These are phyloP conservation scores for Ectemnius continuus DNA, from an alignment of 2,888 invertebrate genomes.

Conservation along the genomic window DNA sequence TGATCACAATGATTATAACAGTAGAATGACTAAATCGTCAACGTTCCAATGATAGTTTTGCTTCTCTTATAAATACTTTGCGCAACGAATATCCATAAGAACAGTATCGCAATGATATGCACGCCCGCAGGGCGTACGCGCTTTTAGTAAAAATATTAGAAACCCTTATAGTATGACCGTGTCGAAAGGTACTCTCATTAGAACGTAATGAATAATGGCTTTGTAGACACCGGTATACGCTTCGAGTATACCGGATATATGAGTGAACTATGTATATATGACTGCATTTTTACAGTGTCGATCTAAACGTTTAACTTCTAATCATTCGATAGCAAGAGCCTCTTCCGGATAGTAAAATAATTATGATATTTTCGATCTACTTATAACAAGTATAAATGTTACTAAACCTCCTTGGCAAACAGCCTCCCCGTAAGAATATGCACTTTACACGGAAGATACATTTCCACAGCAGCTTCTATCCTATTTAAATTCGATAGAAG, in stretches of 20 bases:
- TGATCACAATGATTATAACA: constrained; percentile 10
- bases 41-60: constrained; percentile 22
- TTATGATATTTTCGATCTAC: constrained; percentile 13
- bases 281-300: constrained; percentile 7
- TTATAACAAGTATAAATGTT: constrained; percentile 38
- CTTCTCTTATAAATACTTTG: constrained; percentile 21
- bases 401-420: constrained; percentile 8
- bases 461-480: constrained; percentile 15
- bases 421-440: constrained; percentile 19
- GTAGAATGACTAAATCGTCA: neutral
- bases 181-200: constrained; percentile 31
- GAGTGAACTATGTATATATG: constrained; percentile 8
- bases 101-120: constrained; percentile 14
- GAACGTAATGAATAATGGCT: constrained; percentile 23
- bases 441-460: constrained; percentile 16
- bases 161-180: constrained; percentile 26
- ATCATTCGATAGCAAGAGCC: constrained; percentile 23
- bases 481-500: constrained; percentile 23
- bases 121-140: constrained; percentile 12
- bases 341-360: constrained; percentile 21
- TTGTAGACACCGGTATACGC: constrained; percentile 11
- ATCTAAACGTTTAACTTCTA: constrained; percentile 19
- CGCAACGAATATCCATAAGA: constrained; percentile 18
- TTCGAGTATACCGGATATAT: constrained; percentile 20
- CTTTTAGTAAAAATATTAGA: constrained; percentile 30